phyloP scores from a whole-genome alignment of 2,113 vertebrate species.

The Oreotrochilus melanogaster region DNA sequence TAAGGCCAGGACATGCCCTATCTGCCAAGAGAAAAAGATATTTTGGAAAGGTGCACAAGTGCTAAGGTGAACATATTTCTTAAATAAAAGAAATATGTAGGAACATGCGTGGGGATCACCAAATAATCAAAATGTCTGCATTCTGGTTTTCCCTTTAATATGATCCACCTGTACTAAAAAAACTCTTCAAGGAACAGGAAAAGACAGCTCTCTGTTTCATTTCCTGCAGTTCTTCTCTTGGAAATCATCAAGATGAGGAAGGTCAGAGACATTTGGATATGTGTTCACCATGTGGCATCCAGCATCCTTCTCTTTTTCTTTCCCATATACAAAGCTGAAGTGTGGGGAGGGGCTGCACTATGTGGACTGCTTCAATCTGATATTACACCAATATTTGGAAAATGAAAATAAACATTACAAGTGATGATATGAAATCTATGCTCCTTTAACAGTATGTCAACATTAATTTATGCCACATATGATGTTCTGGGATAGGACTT shows the following conservation, averaged over 20 bases:
- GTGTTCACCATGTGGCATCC: not conserved
- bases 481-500: not conserved
- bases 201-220: not conserved
- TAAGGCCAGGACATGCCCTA: not conserved
- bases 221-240: not conserved
- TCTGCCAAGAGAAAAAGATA: not conserved
- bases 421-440: not conserved
- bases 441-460: not conserved
- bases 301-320: not conserved
- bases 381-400: not conserved
- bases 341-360: fast-evolving
- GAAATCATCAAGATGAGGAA: not conserved
- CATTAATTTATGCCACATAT: not conserved
- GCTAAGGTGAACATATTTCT: not conserved
- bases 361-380: not conserved
- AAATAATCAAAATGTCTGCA: not conserved
- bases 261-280: not conserved
- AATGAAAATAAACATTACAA: not conserved
- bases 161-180: not conserved
- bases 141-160: not conserved
- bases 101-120: not conserved
- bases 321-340: not conserved
- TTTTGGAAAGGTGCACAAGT: not conserved
- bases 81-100: not conserved
- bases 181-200: not conserved